Evolutionary conservation across 2,888 invertebrate genomes (phyloP).

Genomic region (Dinocampus coccinellae): DNA sequence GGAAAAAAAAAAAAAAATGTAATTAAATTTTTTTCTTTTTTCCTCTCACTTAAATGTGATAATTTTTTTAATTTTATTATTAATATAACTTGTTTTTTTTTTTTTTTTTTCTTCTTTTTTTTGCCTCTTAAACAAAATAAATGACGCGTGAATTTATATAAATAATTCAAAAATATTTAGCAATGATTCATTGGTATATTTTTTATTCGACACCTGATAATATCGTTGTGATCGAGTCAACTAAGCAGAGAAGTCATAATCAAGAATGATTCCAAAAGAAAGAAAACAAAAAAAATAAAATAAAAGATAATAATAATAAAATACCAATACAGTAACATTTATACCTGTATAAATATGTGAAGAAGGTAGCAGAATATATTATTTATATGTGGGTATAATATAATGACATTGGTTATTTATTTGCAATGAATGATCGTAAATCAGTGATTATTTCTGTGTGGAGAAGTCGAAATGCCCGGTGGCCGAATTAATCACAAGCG

Average conservation of each 20-base stretch:
- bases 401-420: constrained; percentile 40
- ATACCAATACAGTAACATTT: constrained; percentile 1
- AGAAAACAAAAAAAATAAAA: neutral
- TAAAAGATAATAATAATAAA: neutral
- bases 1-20: neutral
- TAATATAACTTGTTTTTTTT: neutral
- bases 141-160: constrained; percentile 23
- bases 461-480: constrained; percentile 45
- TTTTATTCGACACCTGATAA: constrained; percentile 26
- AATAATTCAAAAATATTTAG: neutral
- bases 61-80: too few species aligned
- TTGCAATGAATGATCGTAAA: constrained; percentile 49
- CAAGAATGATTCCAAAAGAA: neutral
- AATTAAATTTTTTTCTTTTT: neutral
- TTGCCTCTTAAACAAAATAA: neutral
- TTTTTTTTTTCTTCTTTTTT: neutral
- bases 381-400: constrained; percentile 5
- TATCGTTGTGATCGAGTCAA: constrained; percentile 16
- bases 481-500: constrained; percentile 47
- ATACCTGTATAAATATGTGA: neutral
- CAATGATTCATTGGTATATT: constrained; percentile 3
- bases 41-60: too few species aligned
- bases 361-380: neutral
- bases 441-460: constrained; percentile 49
- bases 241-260: constrained; percentile 12